phyloP scores from a whole-genome alignment of 2,113 vertebrate genomes.

The Chamaea fasciata region DNA sequence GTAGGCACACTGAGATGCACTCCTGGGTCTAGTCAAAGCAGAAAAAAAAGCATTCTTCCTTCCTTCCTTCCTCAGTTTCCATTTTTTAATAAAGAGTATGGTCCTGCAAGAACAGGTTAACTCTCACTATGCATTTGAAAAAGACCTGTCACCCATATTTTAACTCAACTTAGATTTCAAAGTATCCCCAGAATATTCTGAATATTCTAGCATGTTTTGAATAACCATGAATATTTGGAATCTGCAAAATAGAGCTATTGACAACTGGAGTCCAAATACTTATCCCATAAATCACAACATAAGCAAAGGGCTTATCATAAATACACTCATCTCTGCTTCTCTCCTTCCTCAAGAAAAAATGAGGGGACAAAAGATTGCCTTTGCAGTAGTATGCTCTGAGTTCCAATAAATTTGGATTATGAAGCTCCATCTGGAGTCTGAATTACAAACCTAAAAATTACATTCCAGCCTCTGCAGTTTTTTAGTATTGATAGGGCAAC shows the following conservation, averaged over 20 bases:
- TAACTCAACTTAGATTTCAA: neutral
- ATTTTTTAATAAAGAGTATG: neutral
- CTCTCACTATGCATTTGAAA: neutral
- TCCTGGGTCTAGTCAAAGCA: neutral
- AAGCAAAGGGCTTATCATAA: neutral
- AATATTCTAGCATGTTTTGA: neutral
- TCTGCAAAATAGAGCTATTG: neutral
- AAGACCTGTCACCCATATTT: neutral
- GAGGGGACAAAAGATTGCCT: neutral
- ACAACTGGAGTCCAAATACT: neutral
- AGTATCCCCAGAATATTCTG: neutral
- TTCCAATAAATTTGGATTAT: neutral
- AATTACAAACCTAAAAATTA: neutral
- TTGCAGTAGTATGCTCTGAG: neutral
- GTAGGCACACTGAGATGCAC: neutral
- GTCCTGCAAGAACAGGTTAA: neutral
- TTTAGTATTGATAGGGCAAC: neutral
- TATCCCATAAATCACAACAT: neutral
- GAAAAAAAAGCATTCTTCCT: accelerated
- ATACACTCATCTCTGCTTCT: neutral
- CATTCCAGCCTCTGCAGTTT: neutral
- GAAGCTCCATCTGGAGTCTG: neutral
- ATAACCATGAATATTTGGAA: neutral
- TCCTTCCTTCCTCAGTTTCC: neutral
- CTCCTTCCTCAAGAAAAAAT: neutral